These are phyloP conservation scores for Phaedon cochleariae DNA, from an alignment of 2,888 invertebrate species.

Conservation along the genomic window DNA sequence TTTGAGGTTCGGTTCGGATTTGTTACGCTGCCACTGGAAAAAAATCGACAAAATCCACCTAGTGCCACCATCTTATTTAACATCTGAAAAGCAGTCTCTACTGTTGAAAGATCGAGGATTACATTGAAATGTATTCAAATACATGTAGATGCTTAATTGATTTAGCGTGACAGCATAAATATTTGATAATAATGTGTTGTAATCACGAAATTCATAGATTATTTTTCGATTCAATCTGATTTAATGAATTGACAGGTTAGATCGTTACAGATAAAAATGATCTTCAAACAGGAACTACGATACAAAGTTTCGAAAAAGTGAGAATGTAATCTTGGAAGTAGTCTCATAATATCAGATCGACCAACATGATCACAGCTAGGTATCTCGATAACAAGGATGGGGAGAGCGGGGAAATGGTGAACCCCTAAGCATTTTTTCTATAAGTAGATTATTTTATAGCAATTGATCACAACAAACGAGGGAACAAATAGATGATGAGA, in stretches of 20 bases:
- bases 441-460: too few species aligned
- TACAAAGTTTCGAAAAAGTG: neutral
- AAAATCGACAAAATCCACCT: conserved; percentile 14
- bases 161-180: conserved; percentile 16
- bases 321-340: neutral
- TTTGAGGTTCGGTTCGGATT: conserved; percentile 60
- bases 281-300: neutral
- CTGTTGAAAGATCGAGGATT: conserved; percentile 1
- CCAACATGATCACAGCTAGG: too few species aligned
- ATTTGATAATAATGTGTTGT: conserved; percentile 20
- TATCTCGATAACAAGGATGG: too few species aligned
- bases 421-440: too few species aligned
- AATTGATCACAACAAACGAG: too few species aligned
- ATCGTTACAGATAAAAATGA: neutral
- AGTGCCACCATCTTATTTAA: neutral
- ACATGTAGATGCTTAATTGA: conserved; percentile 8
- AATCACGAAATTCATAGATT: conserved; percentile 18
- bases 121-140: conserved; percentile 17
- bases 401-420: too few species aligned
- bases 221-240: conserved; percentile 10
- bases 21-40: conserved; percentile 69
- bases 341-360: neutral
- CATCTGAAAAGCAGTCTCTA: neutral
- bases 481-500: too few species aligned
- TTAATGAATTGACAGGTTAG: conserved; percentile 15